Base-by-base conservation (phyloP, 2,888 invertebrate species). In the Bellardia bayeri region DNA sequence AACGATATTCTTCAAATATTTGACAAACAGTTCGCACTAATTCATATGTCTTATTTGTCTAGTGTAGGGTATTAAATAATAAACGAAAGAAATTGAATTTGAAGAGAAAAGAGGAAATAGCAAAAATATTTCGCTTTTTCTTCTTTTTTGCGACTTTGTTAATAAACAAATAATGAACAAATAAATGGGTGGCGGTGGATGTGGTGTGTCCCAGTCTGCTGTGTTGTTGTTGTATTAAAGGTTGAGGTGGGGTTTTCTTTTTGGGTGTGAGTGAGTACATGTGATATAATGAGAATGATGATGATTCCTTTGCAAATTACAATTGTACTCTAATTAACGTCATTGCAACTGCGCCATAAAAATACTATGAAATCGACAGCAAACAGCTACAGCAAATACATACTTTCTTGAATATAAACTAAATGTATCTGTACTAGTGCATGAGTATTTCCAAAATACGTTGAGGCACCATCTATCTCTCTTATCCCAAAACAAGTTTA, bases 241-340 rank as follows among this genome's bases (percentile, higher is more conserved):
- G 37, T 51, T 72, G 58, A 68, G 79, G 51, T 51, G 56, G 23
- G 63, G 37, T 51, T 56, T 63, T 64, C 9, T 45, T 45, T 51
- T 42, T 56, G 71, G 56, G n/a, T 63, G 69, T 68, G 75, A 82
- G n/a, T 61, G 66, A 7, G 42, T 68, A 11, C 37, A 54, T 76
- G 82, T 61, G 82, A 69, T 76, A 68, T 75, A 82, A 74, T 58
- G 33, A 58, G 8, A n/a, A 51, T 66, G 63, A 85, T 85, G 68
- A 87, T 88, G 88, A 82, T 88, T 88, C 78, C 82, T 87, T 88
- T 85, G 80, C 89, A 87, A 86, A 87, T 84, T 84, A 86, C 85
- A 82, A 84, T 83, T 88, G 68, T 63, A 85, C 75, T 80, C 74
- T 85, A 85, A 85, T 88, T 85, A 88, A 87, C 89, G 87, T 89